These are phyloP conservation scores for Varecia variegata DNA, from an alignment of 2,797 vertebrate species.

Conservation along the genomic window DNA sequence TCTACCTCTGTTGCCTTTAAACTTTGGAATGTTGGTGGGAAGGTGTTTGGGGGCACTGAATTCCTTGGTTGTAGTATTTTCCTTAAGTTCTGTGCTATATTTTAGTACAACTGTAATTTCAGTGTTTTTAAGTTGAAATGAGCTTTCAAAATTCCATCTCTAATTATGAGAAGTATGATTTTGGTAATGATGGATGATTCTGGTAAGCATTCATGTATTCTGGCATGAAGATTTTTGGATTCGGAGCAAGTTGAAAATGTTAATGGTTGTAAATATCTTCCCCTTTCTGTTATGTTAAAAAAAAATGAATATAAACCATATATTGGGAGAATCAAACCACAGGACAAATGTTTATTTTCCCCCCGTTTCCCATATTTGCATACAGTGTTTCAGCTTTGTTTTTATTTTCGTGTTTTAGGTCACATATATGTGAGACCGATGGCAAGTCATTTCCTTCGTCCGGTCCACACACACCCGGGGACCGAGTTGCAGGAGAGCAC, in stretches of 20 bases:
- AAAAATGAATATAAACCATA: not conserved
- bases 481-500: constrained; percentile 56
- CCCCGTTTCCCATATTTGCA: not conserved
- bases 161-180: not conserved
- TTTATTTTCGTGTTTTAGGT: constrained; percentile 71
- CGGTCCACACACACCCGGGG: constrained; percentile 71
- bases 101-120: constrained; percentile 6
- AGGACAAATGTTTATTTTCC: not conserved
- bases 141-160: not conserved
- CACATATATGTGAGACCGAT: constrained; percentile 68
- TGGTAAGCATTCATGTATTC: not conserved
- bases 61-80: not conserved
- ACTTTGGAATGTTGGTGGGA: not conserved
- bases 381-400: not conserved
- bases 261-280: not conserved
- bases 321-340: not conserved
- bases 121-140: not conserved
- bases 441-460: constrained; percentile 71
- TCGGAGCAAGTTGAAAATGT: not conserved
- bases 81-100: not conserved
- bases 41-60: not conserved
- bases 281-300: not conserved
- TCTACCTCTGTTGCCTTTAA: not conserved
- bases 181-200: not conserved
- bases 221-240: not conserved